These are phyloP conservation scores for Platorchestia sp. DNA, from an alignment of 1,140 invertebrate genomes.

Conservation along the genomic window DNA sequence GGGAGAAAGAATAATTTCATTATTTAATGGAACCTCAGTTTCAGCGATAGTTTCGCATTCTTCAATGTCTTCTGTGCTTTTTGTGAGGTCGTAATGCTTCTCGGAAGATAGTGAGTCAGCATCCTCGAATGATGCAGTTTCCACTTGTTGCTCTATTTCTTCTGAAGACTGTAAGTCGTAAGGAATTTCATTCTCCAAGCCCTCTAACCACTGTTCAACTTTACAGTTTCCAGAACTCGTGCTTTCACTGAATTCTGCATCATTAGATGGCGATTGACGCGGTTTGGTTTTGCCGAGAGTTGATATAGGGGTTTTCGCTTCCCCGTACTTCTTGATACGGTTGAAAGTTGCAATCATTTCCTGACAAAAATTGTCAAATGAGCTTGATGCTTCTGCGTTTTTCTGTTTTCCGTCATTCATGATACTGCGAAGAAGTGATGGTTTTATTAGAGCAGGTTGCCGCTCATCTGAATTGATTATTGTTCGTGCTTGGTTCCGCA, in stretches of 20 bases:
- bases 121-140: background rate
- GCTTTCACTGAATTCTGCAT: slow-evolving; percentile 36
- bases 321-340: slow-evolving; percentile 61
- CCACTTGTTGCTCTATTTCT: background rate
- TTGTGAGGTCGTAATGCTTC: slow-evolving; percentile 37
- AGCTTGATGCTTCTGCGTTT: slow-evolving; percentile 61
- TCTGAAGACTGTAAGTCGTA: slow-evolving; percentile 38
- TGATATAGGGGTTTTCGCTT: slow-evolving; percentile 63
- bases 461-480: slow-evolving; percentile 52
- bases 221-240: slow-evolving; percentile 58
- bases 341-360: slow-evolving; percentile 67
- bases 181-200: slow-evolving; percentile 60
- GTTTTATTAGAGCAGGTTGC: slow-evolving; percentile 64
- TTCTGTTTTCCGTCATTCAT: slow-evolving; percentile 60
- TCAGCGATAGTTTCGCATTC: background rate
- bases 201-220: slow-evolving; percentile 64
- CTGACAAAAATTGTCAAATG: slow-evolving; percentile 66
- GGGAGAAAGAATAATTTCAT: slow-evolving; percentile 20
- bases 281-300: slow-evolving; percentile 60
- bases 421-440: slow-evolving; percentile 64
- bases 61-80: background rate
- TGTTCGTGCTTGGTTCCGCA: slow-evolving; percentile 58
- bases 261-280: slow-evolving; percentile 30
- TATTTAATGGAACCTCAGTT: background rate
- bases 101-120: background rate